phyloP scores from a whole-genome alignment of 1,140 invertebrate species.

The Drosophila trapezifrons region DNA sequence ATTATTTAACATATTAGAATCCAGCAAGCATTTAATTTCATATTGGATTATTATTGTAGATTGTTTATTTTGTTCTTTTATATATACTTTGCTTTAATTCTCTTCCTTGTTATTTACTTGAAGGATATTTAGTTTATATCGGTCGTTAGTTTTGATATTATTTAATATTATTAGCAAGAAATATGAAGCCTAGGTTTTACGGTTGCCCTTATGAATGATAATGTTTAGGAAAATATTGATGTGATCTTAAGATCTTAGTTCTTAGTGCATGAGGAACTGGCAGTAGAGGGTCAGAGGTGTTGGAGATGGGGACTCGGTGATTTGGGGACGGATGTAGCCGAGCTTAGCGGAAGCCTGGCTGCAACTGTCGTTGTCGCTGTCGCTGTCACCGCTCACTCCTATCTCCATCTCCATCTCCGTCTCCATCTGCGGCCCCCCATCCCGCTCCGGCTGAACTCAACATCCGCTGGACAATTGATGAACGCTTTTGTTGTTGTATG shows the following conservation, averaged over 20 bases:
- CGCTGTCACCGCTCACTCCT: slow-evolving; percentile 36
- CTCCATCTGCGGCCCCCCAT: neutral
- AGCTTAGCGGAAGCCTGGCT: slow-evolving; percentile 58
- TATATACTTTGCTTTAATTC: neutral
- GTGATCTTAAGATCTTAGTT: neutral
- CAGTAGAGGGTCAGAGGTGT: neutral
- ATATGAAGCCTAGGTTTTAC: no score
- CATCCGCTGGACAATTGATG: slow-evolving; percentile 81
- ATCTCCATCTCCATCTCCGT: slow-evolving; percentile 23
- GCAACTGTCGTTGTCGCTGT: slow-evolving; percentile 47
- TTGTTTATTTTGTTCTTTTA: no score
- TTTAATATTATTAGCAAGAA: no score
- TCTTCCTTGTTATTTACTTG: neutral
- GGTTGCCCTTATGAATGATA: no score
- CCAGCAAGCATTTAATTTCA: no score
- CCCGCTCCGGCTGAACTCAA: slow-evolving; percentile 59
- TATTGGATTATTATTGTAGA: no score
- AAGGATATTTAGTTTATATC: no score
- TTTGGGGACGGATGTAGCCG: slow-evolving; percentile 55
- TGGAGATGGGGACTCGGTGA: neutral
- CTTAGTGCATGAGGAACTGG: neutral
- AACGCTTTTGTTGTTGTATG: slow-evolving; percentile 73
- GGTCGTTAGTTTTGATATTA: neutral
- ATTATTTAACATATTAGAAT: no score
- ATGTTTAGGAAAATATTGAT: no score